These are phyloP conservation scores for Rhodeus uyekii DNA, from an alignment of 2,797 vertebrate genomes.

Conservation along the genomic window DNA sequence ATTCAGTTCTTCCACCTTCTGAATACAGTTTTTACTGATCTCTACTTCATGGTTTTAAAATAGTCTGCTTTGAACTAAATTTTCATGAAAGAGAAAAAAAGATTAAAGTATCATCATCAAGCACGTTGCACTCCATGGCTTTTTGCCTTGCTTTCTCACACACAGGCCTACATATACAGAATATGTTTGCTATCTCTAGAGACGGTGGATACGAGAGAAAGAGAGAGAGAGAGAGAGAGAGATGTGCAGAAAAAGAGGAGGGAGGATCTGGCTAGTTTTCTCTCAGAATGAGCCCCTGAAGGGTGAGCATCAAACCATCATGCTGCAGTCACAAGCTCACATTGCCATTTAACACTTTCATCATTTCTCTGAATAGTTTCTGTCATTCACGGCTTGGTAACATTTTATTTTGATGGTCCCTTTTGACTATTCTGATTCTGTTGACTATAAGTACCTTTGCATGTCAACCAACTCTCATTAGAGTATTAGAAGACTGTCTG, in stretches of 20 bases:
- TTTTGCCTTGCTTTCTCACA: conserved; percentile 28
- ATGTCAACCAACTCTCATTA: too few relatives aligned
- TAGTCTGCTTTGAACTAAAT: conserved; percentile 53
- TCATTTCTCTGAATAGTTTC: not conserved
- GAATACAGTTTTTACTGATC: conserved; percentile 28
- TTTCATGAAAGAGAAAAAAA: conserved; percentile 51
- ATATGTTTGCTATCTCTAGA: conserved; percentile 53
- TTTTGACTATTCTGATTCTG: too few relatives aligned
- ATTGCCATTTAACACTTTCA: not conserved
- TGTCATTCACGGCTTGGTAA: too few relatives aligned
- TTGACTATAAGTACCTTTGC: too few relatives aligned
- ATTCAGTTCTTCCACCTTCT: conserved; percentile 5
- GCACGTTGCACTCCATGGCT: conserved; percentile 32
- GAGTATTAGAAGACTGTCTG: too few relatives aligned
- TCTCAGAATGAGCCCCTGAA: conserved; percentile 24
- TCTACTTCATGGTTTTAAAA: conserved; percentile 47
- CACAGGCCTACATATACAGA: conserved; percentile 42
- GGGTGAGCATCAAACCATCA: conserved; percentile 6
- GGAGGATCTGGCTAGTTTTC: not conserved
- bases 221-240: conserved; percentile 20
- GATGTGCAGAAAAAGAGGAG: not conserved
- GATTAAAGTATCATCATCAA: conserved; percentile 58
- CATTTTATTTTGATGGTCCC: too few relatives aligned
- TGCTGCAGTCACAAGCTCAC: conserved; percentile 6
- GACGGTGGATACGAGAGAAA: conserved; percentile 3